These are phyloP conservation scores for Copidosoma floridanum DNA, from an alignment of 1,140 invertebrate species.

Conservation along the genomic window DNA sequence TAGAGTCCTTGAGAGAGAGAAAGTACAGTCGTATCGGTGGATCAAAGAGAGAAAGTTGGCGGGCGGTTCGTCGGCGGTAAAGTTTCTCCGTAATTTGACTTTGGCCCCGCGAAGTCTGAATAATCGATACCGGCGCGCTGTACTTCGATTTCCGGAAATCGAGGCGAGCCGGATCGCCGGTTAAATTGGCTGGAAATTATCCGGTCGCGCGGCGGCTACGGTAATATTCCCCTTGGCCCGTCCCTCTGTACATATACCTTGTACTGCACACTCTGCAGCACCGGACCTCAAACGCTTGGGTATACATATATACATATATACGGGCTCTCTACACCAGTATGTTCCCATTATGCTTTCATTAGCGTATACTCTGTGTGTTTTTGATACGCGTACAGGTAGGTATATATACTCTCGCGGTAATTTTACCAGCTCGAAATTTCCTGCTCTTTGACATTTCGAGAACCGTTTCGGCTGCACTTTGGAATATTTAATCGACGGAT, in stretches of 20 bases:
- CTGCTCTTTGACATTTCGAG: too few species aligned
- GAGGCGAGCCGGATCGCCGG: slow-evolving; percentile 42
- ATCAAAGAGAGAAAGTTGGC: not conserved
- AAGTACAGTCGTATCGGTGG: not conserved
- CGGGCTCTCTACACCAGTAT: too few species aligned
- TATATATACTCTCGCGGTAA: too few species aligned
- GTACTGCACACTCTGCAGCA: not conserved
- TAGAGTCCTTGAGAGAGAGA: not conserved
- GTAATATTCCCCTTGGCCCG: too few species aligned
- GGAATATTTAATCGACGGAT: too few species aligned
- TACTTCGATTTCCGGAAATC: slow-evolving; percentile 40
- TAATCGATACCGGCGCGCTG: slow-evolving; percentile 48
- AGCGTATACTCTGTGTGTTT: too few species aligned
- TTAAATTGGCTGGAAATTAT: slow-evolving; percentile 53
- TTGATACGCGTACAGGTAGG: too few species aligned
- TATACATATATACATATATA: too few species aligned
- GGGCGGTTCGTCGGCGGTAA: slow-evolving; percentile 31
- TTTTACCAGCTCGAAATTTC: too few species aligned
- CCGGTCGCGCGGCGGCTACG: slow-evolving; percentile 27
- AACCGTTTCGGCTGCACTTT: too few species aligned
- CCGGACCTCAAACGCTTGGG: too few species aligned
- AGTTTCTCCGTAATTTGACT: slow-evolving; percentile 47
- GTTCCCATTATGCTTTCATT: too few species aligned
- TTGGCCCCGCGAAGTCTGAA: slow-evolving; percentile 40
- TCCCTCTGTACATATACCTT: not conserved